These are phyloP conservation scores for Chrysomallon squamiferum DNA, from an alignment of 1,140 invertebrate genomes.

Conservation along the genomic window DNA sequence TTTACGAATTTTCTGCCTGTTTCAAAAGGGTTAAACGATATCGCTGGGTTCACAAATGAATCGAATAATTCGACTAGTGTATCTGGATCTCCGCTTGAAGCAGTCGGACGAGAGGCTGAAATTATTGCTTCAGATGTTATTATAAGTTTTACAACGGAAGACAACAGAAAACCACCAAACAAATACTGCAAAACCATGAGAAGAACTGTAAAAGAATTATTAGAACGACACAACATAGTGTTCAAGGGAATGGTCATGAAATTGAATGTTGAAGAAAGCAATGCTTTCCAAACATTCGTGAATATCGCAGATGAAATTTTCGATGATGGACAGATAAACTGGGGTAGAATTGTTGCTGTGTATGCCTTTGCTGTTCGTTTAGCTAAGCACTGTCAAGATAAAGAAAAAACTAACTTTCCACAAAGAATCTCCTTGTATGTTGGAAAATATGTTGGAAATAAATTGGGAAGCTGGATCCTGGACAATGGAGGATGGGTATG, in stretches of 20 bases:
- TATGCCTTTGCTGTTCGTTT: constrained; percentile 71
- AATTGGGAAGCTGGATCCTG: constrained; percentile 62
- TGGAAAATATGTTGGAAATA: constrained; percentile 62
- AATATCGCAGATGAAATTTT: constrained; percentile 71
- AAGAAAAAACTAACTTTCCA: constrained; percentile 53
- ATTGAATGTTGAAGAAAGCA: constrained; percentile 66
- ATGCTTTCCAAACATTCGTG: constrained; percentile 68
- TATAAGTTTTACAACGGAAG: constrained; percentile 30
- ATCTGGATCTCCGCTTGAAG: constrained; percentile 41
- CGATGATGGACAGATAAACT: constrained; percentile 67
- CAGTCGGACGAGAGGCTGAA: constrained; percentile 52
- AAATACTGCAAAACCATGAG: constrained; percentile 59
- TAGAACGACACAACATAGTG: constrained; percentile 68
- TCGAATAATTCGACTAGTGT: constrained; percentile 28
- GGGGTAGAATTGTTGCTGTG: constrained; percentile 71
- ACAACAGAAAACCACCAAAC: constrained; percentile 39
- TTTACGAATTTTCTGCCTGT: constrained; percentile 46
- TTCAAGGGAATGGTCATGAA: constrained; percentile 71
- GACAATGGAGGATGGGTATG: constrained; percentile 66
- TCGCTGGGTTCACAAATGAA: constrained; percentile 33
- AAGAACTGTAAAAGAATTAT: constrained; percentile 57
- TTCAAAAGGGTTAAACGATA: constrained; percentile 47
- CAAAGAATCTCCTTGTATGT: constrained; percentile 61
- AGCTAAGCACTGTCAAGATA: constrained; percentile 65
- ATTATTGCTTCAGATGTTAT: constrained; percentile 51